Evolutionary conservation across 2,888 invertebrate species (phyloP), one percentile per base, ranked within the genome.

Genomic region (Podabrus alpinus): DNA sequence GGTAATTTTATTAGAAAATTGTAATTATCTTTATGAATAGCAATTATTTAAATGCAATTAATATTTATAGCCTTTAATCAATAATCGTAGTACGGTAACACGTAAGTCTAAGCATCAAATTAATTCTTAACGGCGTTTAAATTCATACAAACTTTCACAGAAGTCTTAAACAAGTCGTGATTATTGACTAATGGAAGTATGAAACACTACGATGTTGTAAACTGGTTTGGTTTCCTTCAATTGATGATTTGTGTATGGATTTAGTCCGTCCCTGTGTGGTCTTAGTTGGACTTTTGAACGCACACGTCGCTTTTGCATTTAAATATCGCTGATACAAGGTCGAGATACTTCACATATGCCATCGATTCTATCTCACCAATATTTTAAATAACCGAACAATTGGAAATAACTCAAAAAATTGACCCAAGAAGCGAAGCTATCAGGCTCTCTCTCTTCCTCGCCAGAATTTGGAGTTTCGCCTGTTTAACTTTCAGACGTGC

Each of bases 221-320:
- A 80, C 80, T 76, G 82, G 82, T 83, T 83, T 80, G 75, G 78
- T 80, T 82, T 80, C 82, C 81, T 78, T 80, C 81, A 81, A 69
- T 72, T 67, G 81, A 82, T 83, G 83, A 83, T 83, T 83, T 81
- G 83, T 83, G 82, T 80, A 77, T 75, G 78, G 76, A 80, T 75
- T 77, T 79, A 80, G 79, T 78, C 77, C 77, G 73, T 29, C 78
- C 79, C 80, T 83, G 83, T 83, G 83, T 83, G 83, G 83, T 83
- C 83, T 78, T 68, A 71, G 78, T 78, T 77, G 80, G 79, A 81
- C 79, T 80, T 73, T 77, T 72, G 80, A 77, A 79, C 82, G 79
- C 83, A 82, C 83, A 82, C 81, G 77, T 78, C 75, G 82, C 79
- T 78, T 79, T 77, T 79, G 79, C 78, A 81, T 82, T 82, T 82